These are phyloP conservation scores for Myanophis thanlyinensis DNA, from an alignment of 2,113 vertebrate species.

Conservation along the genomic window DNA sequence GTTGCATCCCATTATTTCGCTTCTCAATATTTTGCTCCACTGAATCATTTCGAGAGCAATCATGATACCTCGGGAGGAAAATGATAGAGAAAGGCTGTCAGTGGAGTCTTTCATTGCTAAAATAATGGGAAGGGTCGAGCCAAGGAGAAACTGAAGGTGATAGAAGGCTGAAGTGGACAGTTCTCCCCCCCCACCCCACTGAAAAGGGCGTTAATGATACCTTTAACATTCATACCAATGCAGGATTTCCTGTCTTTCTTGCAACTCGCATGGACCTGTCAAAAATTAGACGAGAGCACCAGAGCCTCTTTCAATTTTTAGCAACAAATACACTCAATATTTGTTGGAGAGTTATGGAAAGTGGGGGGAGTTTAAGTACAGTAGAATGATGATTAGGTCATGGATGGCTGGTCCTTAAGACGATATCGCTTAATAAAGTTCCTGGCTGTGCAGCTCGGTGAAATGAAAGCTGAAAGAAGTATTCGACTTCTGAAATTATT, in stretches of 20 bases:
- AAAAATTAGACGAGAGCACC: neutral
- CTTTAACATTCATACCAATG: constrained; percentile 18
- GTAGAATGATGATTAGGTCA: constrained; percentile 31
- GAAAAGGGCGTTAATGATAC: constrained; percentile 24
- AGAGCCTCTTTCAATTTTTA: neutral
- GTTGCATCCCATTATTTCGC: constrained; percentile 11
- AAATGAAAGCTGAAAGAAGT: constrained; percentile 47
- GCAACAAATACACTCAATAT: constrained; percentile 16
- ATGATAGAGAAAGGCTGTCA: constrained; percentile 42
- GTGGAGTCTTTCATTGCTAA: constrained; percentile 52
- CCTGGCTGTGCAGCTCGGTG: constrained; percentile 46
- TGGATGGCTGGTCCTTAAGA: constrained; percentile 36
- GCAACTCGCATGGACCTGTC: neutral
- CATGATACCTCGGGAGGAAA: constrained; percentile 38
- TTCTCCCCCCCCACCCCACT: too few species aligned
- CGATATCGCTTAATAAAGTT: constrained; percentile 47
- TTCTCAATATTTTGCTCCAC: constrained; percentile 56
- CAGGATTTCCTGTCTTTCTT: neutral
- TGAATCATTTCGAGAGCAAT: constrained; percentile 52
- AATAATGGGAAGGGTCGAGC: constrained; percentile 36
- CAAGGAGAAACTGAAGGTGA: constrained; percentile 44
- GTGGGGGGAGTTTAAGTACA: neutral
- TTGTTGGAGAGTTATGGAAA: neutral
- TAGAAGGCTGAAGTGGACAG: constrained; percentile 36
- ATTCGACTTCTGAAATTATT: constrained; percentile 46